A percentile compares a stretch with the other conserved stretches of the same genome.
phyloP scores from a whole-genome alignment of 35 echinoderm and acorn worm species.

The Apostichopus californicus region DNA sequence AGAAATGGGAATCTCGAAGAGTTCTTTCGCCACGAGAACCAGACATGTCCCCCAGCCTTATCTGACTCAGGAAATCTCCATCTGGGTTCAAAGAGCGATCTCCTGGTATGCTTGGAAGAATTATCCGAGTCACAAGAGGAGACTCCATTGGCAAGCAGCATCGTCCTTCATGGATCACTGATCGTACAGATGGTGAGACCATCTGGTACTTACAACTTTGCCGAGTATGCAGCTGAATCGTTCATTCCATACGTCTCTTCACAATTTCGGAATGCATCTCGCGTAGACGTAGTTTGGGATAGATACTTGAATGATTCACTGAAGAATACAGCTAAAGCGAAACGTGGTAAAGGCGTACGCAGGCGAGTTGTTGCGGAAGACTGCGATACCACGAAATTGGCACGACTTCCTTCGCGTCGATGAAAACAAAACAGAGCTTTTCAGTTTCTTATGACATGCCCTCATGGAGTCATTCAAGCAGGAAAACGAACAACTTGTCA shows the following conservation, averaged over 20 bases:
- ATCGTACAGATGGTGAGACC: conserved; percentile 11
- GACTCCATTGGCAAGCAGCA: neutral
- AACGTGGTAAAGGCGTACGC: conserved; percentile 52
- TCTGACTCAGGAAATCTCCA: neutral
- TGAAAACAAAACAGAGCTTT: conserved; percentile 61
- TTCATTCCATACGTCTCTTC: neutral
- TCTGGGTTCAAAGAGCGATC: neutral
- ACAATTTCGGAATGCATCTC: neutral
- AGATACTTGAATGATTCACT: neutral
- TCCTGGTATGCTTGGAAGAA: neutral
- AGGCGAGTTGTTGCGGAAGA: conserved; percentile 30
- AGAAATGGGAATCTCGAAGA: conserved; percentile 20
- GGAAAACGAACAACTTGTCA: neutral
- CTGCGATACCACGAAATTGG: conserved; percentile 43
- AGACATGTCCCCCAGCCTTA: conserved; percentile 36
- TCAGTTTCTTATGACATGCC: neutral
- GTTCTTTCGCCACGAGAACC: conserved; percentile 55
- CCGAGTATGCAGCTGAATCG: neutral
- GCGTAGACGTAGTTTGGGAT: conserved; percentile 5
- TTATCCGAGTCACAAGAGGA: neutral
- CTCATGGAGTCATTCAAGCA: neutral
- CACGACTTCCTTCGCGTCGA: conserved; percentile 57
- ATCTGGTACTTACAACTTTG: neutral
- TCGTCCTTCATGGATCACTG: conserved; percentile 8
- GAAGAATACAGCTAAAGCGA: conserved; percentile 44